Conservation (phyloP, 1,140 invertebrate species). For the Plutomurus gul region DNA sequence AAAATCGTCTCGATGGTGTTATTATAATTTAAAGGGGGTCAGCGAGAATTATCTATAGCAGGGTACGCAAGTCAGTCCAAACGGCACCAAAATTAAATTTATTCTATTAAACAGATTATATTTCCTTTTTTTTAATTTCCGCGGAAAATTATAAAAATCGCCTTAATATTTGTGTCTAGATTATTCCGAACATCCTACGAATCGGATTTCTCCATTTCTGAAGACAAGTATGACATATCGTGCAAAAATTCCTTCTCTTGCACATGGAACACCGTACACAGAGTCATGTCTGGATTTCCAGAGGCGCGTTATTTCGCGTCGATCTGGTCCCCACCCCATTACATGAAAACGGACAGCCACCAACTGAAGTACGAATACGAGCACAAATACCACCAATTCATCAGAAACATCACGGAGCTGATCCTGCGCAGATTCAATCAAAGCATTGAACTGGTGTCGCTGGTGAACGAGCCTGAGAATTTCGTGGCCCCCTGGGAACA, state of each 20-base stretch:
- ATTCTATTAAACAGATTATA: too few relatives aligned
- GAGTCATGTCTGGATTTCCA: not conserved
- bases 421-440: slow-evolving; percentile 12
- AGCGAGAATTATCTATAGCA: too few relatives aligned
- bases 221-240: slow-evolving; percentile 23
- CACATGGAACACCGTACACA: slow-evolving; percentile 16
- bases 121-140: too few relatives aligned
- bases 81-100: too few relatives aligned
- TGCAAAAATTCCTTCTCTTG: not conserved
- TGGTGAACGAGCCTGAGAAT: slow-evolving; percentile 48
- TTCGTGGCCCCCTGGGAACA: slow-evolving; percentile 43
- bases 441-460: slow-evolving; percentile 36
- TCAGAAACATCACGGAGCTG: slow-evolving; percentile 37
- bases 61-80: too few relatives aligned
- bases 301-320: slow-evolving; percentile 29
- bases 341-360: slow-evolving; percentile 17
- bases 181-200: slow-evolving; percentile 39
- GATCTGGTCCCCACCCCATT: slow-evolving; percentile 45
- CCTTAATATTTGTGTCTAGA: too few relatives aligned
- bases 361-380: slow-evolving; percentile 13
- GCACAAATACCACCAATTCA: slow-evolving; percentile 15
- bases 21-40: too few relatives aligned
- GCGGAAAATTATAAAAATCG: too few relatives aligned
- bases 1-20: too few relatives aligned
- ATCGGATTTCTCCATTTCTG: not conserved